phyloP scores from a whole-genome alignment of 2,113 vertebrate genomes.

The Gadus macrocephalus region DNA sequence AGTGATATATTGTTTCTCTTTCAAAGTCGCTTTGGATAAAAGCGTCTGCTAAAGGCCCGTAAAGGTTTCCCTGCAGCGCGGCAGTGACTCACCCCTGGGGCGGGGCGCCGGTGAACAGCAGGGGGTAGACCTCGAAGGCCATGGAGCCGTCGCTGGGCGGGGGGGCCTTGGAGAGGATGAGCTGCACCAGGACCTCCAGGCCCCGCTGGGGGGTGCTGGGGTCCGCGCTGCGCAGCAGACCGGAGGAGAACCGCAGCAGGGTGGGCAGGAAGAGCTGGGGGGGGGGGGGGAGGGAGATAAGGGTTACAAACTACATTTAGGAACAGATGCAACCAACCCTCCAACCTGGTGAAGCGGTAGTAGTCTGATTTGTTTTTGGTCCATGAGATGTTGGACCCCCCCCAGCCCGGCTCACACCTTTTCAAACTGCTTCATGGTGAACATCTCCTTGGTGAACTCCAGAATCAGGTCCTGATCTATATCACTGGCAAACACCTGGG shows the following conservation, averaged over 20 bases:
- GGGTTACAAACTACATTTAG: no score
- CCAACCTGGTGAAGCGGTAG: no score
- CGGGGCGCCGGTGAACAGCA: conserved; percentile 73
- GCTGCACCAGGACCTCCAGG: conserved; percentile 77
- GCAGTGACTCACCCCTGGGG: no score
- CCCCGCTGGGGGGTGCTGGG: conserved; percentile 58
- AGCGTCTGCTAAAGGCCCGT: no score
- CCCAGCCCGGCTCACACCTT: conserved; percentile 67
- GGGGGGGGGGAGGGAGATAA: not conserved
- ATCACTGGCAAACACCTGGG: conserved; percentile 79
- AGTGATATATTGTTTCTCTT: no score
- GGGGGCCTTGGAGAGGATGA: conserved; percentile 89
- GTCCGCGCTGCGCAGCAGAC: conserved; percentile 69
- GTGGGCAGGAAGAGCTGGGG: conserved; percentile 83
- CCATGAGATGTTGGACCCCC: no score
- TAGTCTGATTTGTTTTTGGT: no score
- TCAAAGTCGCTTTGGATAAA: no score
- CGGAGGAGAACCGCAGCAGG: conserved; percentile 79
- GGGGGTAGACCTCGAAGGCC: conserved; percentile 93
- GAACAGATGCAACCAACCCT: no score
- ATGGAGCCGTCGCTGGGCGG: conserved; percentile 86
- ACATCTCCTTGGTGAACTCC: conserved; percentile 86
- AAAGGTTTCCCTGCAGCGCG: no score
- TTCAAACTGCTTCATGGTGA: conserved; percentile 90
- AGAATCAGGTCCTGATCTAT: conserved; percentile 75